Percentiles rank a stretch among this genome's conserved stretches.
phyloP scores from a whole-genome alignment of 2,113 vertebrate species.

The Leucoraja erinaceus region DNA sequence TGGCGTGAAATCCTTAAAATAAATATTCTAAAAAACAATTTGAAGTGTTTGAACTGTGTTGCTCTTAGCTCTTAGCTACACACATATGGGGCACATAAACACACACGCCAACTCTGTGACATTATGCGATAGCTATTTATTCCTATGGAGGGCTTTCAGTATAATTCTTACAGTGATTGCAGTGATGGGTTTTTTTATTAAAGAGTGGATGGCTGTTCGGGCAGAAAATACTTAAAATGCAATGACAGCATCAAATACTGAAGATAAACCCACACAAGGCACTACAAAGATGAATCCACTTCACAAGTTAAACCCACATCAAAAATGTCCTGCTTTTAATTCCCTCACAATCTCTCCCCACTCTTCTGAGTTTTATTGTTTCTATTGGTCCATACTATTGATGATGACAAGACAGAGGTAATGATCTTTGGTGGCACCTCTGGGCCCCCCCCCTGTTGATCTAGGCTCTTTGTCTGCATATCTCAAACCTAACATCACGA shows the following conservation, averaged over 20 bases:
- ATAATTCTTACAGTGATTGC: not conserved
- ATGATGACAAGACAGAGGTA: no score
- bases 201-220: not conserved
- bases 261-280: not conserved
- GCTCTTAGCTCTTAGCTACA: not conserved
- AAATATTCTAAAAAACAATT: no score
- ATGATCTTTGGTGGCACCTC: no score
- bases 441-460: no score
- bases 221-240: not conserved
- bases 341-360: not conserved
- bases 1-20: not conserved
- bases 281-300: not conserved
- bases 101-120: no score
- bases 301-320: not conserved
- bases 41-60: not conserved
- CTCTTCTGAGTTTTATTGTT: not conserved
- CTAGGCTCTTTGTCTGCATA: no score
- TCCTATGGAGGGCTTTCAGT: not conserved
- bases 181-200: not conserved
- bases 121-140: not conserved
- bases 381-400: no score
- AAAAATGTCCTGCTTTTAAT: not conserved
- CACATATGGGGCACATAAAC: not conserved
- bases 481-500: no score
- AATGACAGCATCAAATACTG: not conserved